These are phyloP conservation scores for Eupithecia abbreviata DNA, from an alignment of 2,888 invertebrate genomes.

Conservation along the genomic window DNA sequence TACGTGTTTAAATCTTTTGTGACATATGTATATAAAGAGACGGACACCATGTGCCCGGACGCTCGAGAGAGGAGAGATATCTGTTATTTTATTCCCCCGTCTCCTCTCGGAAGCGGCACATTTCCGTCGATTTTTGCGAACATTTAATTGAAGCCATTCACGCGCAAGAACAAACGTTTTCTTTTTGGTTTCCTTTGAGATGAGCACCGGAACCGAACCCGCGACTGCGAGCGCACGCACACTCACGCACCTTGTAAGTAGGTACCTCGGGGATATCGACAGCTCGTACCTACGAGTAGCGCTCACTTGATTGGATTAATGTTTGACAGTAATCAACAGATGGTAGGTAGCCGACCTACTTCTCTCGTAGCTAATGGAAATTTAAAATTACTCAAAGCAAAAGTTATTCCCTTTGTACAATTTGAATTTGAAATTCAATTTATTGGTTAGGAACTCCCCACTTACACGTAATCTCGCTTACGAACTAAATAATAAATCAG, in stretches of 20 bases:
- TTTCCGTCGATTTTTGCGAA: conserved; percentile 48
- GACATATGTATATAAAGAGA: no score
- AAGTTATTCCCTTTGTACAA: conserved; percentile 13
- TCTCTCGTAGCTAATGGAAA: conserved; percentile 5
- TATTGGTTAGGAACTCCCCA: conserved; percentile 19
- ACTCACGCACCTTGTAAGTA: background rate
- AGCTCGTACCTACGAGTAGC: background rate
- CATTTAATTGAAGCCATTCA: conserved; percentile 49
- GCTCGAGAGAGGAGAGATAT: background rate
- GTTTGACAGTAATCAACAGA: background rate
- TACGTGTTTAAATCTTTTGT: no score
- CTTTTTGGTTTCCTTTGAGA: conserved; percentile 32
- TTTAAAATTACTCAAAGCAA: conserved; percentile 10
- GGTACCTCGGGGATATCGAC: background rate
- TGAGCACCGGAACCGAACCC: background rate
- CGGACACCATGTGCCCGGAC: conserved; percentile 5
- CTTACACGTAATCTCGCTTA: conserved; percentile 43
- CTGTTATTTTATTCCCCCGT: conserved; percentile 41
- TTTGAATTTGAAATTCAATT: conserved; percentile 31
- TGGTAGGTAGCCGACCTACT: background rate
- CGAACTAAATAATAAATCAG: conserved; percentile 58
- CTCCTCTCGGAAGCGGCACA: conserved; percentile 48
- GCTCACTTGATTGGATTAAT: background rate
- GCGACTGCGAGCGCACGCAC: background rate
- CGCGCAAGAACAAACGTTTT: conserved; percentile 35